These are phyloP conservation scores for Ichneumon xanthorius DNA, from an alignment of 2,888 invertebrate species.

Conservation along the genomic window DNA sequence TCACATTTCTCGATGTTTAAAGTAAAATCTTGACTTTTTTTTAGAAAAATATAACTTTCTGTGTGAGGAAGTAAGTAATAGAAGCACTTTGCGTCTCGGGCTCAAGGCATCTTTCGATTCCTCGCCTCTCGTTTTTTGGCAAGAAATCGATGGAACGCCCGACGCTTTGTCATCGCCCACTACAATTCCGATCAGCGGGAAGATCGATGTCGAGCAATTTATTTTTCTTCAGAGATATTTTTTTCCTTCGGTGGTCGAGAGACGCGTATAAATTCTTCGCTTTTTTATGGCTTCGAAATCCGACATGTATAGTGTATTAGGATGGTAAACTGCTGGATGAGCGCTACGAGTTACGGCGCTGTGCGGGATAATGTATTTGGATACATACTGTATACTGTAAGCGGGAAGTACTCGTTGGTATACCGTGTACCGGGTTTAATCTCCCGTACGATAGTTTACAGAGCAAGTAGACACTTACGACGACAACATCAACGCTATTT, in stretches of 20 bases:
- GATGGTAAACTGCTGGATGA: neutral
- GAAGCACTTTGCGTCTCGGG: neutral
- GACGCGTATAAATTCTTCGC: neutral
- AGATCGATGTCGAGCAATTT: conserved; percentile 1
- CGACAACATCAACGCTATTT: neutral
- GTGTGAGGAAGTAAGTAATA: neutral
- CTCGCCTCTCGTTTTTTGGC: neutral
- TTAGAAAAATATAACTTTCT: too few relatives aligned
- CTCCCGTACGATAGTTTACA: neutral
- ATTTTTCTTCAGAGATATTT: conserved; percentile 3
- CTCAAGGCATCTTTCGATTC: neutral
- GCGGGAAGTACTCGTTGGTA: neutral
- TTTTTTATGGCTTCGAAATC: neutral
- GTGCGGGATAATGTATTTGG: neutral
- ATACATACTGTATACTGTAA: neutral
- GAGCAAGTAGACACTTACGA: conserved; percentile 17
- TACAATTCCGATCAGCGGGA: neutral
- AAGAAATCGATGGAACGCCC: neutral
- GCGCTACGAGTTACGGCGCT: conserved; percentile 1
- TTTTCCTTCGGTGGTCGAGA: neutral
- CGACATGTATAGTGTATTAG: neutral
- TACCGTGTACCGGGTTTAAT: conserved; percentile 17
- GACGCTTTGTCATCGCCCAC: neutral
- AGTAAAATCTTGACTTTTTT: too few relatives aligned
- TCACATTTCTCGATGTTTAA: too few relatives aligned